Conservation (phyloP, 2,113 vertebrate species). For the Penelope pileata region DNA sequence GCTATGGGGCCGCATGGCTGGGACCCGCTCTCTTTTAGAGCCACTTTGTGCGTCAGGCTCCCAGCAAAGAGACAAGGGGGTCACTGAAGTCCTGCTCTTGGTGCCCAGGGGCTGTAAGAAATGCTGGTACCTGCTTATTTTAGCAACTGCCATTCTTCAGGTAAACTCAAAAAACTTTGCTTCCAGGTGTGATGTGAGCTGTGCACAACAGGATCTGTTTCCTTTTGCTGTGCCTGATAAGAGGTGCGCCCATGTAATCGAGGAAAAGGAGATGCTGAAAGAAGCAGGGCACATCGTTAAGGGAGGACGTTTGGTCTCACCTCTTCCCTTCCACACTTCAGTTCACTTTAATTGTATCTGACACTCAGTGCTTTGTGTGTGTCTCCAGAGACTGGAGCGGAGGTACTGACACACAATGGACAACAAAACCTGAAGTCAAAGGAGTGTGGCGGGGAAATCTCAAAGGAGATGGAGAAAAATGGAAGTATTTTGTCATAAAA, state of each 20-base stretch:
- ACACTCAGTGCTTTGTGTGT: neutral
- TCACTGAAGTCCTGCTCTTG: neutral
- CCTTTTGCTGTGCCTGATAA: neutral
- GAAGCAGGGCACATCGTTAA: neutral
- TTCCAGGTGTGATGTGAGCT: neutral
- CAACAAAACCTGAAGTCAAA: neutral
- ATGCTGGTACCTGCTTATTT: neutral
- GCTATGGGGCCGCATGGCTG: rapidly evolving
- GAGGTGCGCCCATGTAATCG: neutral
- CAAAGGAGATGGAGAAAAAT: neutral
- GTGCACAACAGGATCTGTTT: neutral
- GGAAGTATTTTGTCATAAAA: neutral
- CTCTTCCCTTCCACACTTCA: neutral
- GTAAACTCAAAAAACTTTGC: neutral
- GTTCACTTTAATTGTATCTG: neutral
- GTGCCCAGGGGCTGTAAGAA: neutral
- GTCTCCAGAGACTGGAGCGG: neutral
- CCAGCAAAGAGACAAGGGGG: neutral
- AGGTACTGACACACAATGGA: neutral
- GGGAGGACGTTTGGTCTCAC: neutral
- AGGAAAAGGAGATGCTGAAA: neutral
- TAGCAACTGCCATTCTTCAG: neutral
- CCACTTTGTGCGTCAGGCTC: neutral
- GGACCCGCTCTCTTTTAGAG: neutral
- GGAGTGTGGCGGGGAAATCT: neutral